phyloP scores from a whole-genome alignment of 1,140 invertebrate species.

The Penaeus vannamei region DNA sequence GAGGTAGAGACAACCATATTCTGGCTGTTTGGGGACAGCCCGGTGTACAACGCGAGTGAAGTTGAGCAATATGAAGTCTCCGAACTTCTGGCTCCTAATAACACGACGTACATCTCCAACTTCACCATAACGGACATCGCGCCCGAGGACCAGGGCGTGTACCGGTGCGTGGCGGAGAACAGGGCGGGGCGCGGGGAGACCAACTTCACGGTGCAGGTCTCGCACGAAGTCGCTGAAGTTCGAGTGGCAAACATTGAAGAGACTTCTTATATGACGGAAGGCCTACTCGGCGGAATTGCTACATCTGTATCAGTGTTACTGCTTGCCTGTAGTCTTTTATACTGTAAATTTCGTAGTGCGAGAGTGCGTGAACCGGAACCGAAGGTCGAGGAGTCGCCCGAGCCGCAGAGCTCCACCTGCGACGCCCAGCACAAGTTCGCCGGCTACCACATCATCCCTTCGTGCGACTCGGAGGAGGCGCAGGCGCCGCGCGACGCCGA shows the following conservation, averaged over 20 bases:
- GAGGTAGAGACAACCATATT: slow-evolving; percentile 79
- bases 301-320: slow-evolving; percentile 39
- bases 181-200: slow-evolving; percentile 82
- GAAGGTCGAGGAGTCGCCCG: slow-evolving; percentile 34
- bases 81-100: slow-evolving; percentile 43
- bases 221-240: slow-evolving; percentile 69
- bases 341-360: slow-evolving; percentile 34
- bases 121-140: slow-evolving; percentile 81
- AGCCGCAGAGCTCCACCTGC: slow-evolving; percentile 42
- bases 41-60: slow-evolving; percentile 75
- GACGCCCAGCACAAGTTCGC: slow-evolving; percentile 73
- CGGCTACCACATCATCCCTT: slow-evolving; percentile 81
- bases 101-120: slow-evolving; percentile 71
- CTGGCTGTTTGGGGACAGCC: slow-evolving; percentile 74
- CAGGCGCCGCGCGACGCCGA: slow-evolving; percentile 73
- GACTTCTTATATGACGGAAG: slow-evolving; percentile 39
- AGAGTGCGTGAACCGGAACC: neutral
- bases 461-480: slow-evolving; percentile 68
- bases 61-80: slow-evolving; percentile 33
- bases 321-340: slow-evolving; percentile 28
- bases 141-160: slow-evolving; percentile 80
- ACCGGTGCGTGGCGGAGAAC: slow-evolving; percentile 84
- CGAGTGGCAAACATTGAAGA: slow-evolving; percentile 37
- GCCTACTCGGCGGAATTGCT: slow-evolving; percentile 26
- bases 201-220: slow-evolving; percentile 79